Percentiles rank a stretch among this genome's conserved stretches.
phyloP scores from a whole-genome alignment of 2,888 invertebrate genomes.

The Tetropium fuscum region DNA sequence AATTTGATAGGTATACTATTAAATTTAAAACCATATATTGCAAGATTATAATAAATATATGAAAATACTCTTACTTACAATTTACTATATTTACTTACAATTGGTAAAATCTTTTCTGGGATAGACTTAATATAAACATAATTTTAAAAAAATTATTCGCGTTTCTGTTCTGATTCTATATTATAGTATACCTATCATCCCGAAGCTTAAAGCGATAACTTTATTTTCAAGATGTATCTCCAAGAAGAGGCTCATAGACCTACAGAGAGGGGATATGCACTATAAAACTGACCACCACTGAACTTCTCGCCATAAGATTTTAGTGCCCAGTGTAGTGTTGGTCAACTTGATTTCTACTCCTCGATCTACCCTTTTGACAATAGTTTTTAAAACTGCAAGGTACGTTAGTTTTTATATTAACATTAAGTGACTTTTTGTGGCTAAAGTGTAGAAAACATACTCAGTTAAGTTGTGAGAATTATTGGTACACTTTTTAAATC shows the following conservation, averaged over 20 bases:
- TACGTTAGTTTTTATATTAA: conserved; percentile 21
- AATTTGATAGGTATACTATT: too few species aligned
- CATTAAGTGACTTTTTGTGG: not conserved
- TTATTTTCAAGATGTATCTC: conserved; percentile 26
- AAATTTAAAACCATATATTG: too few species aligned
- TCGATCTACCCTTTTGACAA: conserved; percentile 13
- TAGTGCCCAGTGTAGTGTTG: conserved; percentile 52
- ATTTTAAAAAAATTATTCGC: not conserved
- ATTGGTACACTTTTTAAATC: too few species aligned
- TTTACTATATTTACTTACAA: not conserved
- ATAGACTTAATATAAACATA: too few species aligned
- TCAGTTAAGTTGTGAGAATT: too few species aligned
- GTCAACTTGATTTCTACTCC: conserved; percentile 27
- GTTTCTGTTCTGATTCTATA: not conserved
- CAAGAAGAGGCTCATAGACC: conserved; percentile 24
- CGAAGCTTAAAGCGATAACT: conserved; percentile 14
- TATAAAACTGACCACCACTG: conserved; percentile 52
- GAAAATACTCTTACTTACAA: too few species aligned
- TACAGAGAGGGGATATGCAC: conserved; percentile 45
- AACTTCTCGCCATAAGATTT: conserved; percentile 45
- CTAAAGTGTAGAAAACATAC: not conserved
- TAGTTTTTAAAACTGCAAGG: conserved; percentile 29
- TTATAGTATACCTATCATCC: conserved; percentile 2
- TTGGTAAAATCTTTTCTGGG: too few species aligned
- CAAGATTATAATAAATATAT: too few species aligned